A percentile compares a stretch with the other conserved stretches of the same genome.
These are phyloP conservation scores for Turritopsis rubra DNA, from an alignment of 30 jellyfish, hydroid and myxozoan species.

Conservation along the genomic window DNA sequence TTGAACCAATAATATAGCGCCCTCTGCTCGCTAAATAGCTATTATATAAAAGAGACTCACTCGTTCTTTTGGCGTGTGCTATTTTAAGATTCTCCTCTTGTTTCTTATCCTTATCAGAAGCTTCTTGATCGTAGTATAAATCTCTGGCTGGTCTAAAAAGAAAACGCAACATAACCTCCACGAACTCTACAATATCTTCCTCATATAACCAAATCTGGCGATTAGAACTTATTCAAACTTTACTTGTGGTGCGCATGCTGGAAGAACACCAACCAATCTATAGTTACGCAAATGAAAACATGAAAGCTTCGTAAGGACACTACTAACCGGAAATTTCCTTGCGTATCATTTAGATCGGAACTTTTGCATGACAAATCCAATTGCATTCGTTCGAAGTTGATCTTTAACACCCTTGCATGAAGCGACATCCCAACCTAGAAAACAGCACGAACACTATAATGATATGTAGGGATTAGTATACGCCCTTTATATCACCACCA, in stretches of 20 bases:
- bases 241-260: too few relatives aligned
- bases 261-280: too few relatives aligned
- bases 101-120: conserved; percentile 82
- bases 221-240: too few relatives aligned
- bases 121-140: conserved; percentile 79
- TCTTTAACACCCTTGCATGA: conserved; percentile 72
- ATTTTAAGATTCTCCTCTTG: conserved; percentile 49
- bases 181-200: too few relatives aligned
- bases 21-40: neutral
- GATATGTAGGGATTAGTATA: neutral
- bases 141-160: conserved; percentile 73
- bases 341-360: conserved; percentile 82
- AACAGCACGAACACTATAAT: neutral
- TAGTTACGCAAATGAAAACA: too few relatives aligned
- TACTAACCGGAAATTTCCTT: conserved; percentile 90
- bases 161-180: too few relatives aligned
- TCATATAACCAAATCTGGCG: too few relatives aligned
- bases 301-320: too few relatives aligned
- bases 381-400: conserved; percentile 81
- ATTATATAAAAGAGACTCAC: conserved; percentile 25
- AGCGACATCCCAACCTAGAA: conserved; percentile 78
- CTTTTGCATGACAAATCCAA: conserved; percentile 77
- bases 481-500: neutral
- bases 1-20: neutral
- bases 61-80: conserved; percentile 71